A percentile compares a stretch with the other conserved stretches of the same genome.
These are phyloP conservation scores for Hydrozoanthus gracilis DNA, from an alignment of 92 coral and sea anemone genomes.

Conservation along the genomic window DNA sequence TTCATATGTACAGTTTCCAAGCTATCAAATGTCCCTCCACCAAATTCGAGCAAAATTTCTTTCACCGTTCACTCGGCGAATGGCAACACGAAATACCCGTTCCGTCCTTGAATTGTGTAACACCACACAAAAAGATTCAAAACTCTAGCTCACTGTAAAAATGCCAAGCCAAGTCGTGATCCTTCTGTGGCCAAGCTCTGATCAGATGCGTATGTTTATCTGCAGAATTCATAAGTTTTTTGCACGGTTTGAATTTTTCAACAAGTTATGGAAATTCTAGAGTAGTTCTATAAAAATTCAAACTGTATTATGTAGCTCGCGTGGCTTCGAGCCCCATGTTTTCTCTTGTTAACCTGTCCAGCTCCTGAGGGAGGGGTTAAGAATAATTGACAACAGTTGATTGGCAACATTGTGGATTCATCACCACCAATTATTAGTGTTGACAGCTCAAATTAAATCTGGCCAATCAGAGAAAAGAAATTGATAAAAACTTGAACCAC, in stretches of 20 bases:
- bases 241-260: conserved; percentile 48
- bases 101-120: conserved; percentile 48
- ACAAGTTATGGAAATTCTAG: conserved; percentile 35
- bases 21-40: conserved; percentile 44
- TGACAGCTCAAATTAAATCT: conserved; percentile 88
- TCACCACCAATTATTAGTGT: conserved; percentile 95
- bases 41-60: conserved; percentile 48
- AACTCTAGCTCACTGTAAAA: conserved; percentile 44
- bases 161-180: conserved; percentile 53
- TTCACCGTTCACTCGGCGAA: conserved; percentile 48
- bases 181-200: conserved; percentile 48
- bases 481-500: conserved; percentile 66
- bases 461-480: conserved; percentile 68
- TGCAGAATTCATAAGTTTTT: conserved; percentile 53
- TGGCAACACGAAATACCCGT: conserved; percentile 35
- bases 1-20: conserved; percentile 87
- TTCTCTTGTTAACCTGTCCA: conserved; percentile 88
- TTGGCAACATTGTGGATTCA: conserved; percentile 86
- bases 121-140: conserved; percentile 53
- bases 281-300: conserved; percentile 46
- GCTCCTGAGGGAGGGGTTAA: conserved; percentile 92
- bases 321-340: conserved; percentile 93
- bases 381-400: conserved; percentile 85
- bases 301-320: conserved; percentile 71
- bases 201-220: conserved; percentile 42